Evolutionary conservation across 2,797 vertebrate genomes (phyloP).

Genomic region (Bradypus variegatus): DNA sequence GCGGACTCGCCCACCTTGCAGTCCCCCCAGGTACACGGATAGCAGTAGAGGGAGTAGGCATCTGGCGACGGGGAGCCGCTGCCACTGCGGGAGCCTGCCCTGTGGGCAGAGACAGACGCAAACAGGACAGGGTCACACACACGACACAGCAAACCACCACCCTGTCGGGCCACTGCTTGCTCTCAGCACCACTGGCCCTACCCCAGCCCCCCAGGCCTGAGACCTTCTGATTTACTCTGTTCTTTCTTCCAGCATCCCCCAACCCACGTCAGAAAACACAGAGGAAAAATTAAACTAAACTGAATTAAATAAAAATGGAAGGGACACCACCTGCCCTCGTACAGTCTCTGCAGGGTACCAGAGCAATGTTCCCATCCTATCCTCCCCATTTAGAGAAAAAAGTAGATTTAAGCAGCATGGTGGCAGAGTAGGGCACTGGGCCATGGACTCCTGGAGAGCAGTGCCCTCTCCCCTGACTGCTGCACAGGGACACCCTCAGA

Average conservation of each 20-base stretch:
- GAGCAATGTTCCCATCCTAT: background rate
- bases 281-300: background rate
- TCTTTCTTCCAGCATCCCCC: background rate
- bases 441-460: background rate
- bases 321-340: background rate
- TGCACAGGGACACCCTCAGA: background rate
- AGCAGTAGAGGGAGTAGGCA: slow-evolving; percentile 91
- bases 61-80: slow-evolving; percentile 90
- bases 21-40: slow-evolving; percentile 93
- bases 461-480: background rate
- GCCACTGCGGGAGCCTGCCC: slow-evolving; percentile 75
- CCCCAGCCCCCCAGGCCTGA: background rate
- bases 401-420: background rate
- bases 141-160: accelerated
- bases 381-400: background rate
- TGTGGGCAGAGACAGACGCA: slow-evolving; percentile 45
- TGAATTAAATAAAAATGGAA: background rate
- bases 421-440: background rate
- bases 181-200: background rate
- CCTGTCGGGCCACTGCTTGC: no score
- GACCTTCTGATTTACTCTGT: background rate
- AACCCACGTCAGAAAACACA: background rate
- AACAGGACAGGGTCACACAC: background rate
- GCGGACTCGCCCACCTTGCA: slow-evolving; percentile 84
- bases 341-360: background rate